phyloP scores from a whole-genome alignment of 1,140 invertebrate genomes.

The Lordiphosa mommai region DNA sequence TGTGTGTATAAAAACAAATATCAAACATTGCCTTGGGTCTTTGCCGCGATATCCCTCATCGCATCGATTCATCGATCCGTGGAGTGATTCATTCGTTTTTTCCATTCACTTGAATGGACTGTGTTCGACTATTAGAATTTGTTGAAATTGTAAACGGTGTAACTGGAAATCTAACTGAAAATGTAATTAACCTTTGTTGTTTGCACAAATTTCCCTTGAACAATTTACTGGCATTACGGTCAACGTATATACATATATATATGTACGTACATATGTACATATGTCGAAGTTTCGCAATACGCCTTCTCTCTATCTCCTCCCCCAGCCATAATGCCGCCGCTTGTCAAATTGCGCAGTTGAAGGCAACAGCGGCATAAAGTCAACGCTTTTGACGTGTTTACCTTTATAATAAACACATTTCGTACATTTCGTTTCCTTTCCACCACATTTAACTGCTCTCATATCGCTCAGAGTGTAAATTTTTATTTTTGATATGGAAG shows the following conservation, averaged over 20 bases:
- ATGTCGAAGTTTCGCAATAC: constrained; percentile 16
- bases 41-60: constrained; percentile 21
- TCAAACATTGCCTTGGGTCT: constrained; percentile 14
- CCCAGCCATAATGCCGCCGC: constrained; percentile 11
- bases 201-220: constrained; percentile 30
- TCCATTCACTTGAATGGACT: constrained; percentile 13
- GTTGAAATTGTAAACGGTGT: constrained; percentile 1
- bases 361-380: constrained; percentile 23
- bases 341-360: constrained; percentile 52
- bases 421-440: constrained; percentile 52
- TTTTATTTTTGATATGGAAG: constrained; percentile 56
- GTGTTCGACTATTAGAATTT: not conserved
- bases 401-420: constrained; percentile 73
- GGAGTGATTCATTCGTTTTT: constrained; percentile 27
- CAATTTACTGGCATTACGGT: constrained; percentile 4
- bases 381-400: constrained; percentile 66
- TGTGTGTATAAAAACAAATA: constrained; percentile 58
- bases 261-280: not conserved
- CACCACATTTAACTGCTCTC: constrained; percentile 27
- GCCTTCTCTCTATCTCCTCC: not conserved
- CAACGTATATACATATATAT: not conserved
- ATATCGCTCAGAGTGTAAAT: constrained; percentile 8
- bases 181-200: constrained; percentile 37
- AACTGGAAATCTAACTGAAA: constrained; percentile 27
- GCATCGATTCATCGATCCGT: constrained; percentile 39